Conservation (phyloP, 2,888 invertebrate species). For the Platerodrilus igneus region DNA sequence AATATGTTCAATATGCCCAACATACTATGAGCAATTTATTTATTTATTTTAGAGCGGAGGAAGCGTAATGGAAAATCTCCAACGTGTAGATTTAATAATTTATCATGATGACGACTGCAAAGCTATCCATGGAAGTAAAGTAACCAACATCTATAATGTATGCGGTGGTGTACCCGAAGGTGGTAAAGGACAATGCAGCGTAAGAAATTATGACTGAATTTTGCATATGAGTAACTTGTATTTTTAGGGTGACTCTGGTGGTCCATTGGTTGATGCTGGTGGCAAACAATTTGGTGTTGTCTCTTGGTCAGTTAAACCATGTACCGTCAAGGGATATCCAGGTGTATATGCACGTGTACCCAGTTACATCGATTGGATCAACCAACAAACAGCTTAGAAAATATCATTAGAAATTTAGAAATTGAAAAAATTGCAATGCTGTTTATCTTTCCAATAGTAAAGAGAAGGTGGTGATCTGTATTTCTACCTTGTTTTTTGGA, state of each 20-base stretch:
- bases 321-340: slow-evolving; percentile 44
- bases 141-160: slow-evolving; percentile 22
- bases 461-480: too few relatives aligned
- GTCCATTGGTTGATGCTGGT: slow-evolving; percentile 42
- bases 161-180: slow-evolving; percentile 45
- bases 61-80: slow-evolving; percentile 38
- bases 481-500: too few relatives aligned
- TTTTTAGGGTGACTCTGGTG: slow-evolving; percentile 42
- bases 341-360: slow-evolving; percentile 48
- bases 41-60: slow-evolving; percentile 45
- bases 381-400: too few relatives aligned
- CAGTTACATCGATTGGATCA: slow-evolving; percentile 36
- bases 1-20: too few relatives aligned
- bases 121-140: slow-evolving; percentile 5
- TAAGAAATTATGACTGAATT: too few relatives aligned
- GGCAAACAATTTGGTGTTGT: slow-evolving; percentile 46
- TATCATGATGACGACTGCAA: slow-evolving; percentile 35
- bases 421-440: too few relatives aligned
- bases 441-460: too few relatives aligned
- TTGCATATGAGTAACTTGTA: slow-evolving; percentile 1
- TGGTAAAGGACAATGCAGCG: slow-evolving; percentile 36
- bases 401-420: too few relatives aligned
- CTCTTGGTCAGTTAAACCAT: slow-evolving; percentile 49
- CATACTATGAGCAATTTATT: too few relatives aligned
- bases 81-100: slow-evolving; percentile 43